Conservation (phyloP, 2,797 vertebrate species). For the Clarias pachynema region DNA sequence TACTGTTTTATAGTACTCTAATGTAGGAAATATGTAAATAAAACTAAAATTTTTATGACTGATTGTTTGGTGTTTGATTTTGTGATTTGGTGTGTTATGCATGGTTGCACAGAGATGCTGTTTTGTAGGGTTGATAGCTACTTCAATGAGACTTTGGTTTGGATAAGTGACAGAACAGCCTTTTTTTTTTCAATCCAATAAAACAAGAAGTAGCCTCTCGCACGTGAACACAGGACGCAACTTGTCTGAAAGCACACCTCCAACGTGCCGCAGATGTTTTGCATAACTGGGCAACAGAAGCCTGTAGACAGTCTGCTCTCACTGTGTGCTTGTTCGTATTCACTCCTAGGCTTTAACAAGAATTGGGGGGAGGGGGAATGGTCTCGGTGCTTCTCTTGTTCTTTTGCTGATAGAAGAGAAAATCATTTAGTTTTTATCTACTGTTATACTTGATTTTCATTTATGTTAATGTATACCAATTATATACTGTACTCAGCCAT, state of each 20-base stretch:
- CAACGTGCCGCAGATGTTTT: not conserved
- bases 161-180: not conserved
- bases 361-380: not conserved
- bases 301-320: not conserved
- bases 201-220: not conserved
- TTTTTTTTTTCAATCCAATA: not conserved
- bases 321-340: not conserved
- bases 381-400: not conserved
- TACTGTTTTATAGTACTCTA: constrained; percentile 82
- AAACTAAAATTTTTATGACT: constrained; percentile 53
- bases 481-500: not conserved
- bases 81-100: not conserved
- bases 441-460: not conserved
- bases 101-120: not conserved
- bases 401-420: not conserved
- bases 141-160: not conserved
- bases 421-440: not conserved
- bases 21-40: constrained; percentile 70
- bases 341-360: not conserved
- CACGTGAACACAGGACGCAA: constrained; percentile 12
- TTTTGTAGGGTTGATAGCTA: not conserved
- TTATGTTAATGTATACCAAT: not conserved
- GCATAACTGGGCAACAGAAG: constrained; percentile 13
- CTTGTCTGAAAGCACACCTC: not conserved
- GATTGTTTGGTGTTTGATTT: not conserved